Evolutionary conservation across 2,113 vertebrate species (phyloP).

Genomic region (Callospermophilus lateralis): DNA sequence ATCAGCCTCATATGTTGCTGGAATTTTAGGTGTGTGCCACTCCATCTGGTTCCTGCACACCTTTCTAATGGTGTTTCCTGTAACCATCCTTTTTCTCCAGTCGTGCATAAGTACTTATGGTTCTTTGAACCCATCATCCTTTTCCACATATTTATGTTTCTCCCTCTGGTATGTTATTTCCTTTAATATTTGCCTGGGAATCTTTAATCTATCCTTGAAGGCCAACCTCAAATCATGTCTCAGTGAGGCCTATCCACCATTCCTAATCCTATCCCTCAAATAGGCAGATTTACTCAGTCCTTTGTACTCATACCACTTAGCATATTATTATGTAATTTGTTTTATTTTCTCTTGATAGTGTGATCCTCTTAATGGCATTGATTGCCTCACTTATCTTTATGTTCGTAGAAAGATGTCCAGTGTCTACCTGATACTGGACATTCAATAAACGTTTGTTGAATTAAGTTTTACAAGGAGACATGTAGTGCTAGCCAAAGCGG

Average conservation of each 20-base stretch:
- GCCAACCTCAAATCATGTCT: not conserved
- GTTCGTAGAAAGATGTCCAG: constrained; percentile 22
- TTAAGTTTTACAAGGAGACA: no score
- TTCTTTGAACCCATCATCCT: constrained; percentile 37
- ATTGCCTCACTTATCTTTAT: constrained; percentile 16
- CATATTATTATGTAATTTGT: constrained; percentile 9
- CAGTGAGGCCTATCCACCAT: not conserved
- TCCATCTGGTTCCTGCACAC: not conserved
- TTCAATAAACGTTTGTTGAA: constrained; percentile 26
- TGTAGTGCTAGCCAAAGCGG: constrained; percentile 13
- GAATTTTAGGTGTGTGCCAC: no score
- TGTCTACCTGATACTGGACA: not conserved
- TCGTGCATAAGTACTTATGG: not conserved
- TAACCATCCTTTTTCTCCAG: constrained; percentile 14
- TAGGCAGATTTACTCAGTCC: not conserved
- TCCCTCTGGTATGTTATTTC: not conserved
- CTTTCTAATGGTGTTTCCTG: constrained; percentile 30
- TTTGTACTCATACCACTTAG: constrained; percentile 13
- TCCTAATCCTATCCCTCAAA: not conserved
- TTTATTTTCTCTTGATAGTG: constrained; percentile 26
- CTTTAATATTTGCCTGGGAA: not conserved
- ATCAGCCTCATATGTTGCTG: no score
- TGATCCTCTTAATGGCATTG: not conserved
- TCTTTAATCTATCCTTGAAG: constrained; percentile 36
- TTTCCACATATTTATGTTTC: constrained; percentile 8